Base-by-base conservation (phyloP, 2,888 invertebrate species). In the Glaucopsyche alexis region DNA sequence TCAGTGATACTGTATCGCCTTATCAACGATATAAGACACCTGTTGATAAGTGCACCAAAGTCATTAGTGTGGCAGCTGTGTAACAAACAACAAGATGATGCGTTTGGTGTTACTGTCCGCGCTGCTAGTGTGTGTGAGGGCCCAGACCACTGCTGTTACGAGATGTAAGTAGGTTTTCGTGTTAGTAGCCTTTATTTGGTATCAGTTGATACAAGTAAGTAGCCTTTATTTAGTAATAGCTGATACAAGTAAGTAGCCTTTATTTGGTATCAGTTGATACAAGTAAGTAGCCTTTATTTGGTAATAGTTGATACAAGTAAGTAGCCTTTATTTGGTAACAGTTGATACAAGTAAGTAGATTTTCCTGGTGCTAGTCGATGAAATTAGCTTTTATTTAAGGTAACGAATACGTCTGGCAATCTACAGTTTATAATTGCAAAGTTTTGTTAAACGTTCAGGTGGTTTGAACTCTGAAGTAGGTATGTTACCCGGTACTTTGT, bases 21-120 rank as follows among this genome's bases (percentile, higher is more conserved):
- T 45, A 67, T 45, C 47, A 47, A 47, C 14, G 49, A 29, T 49
- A 69, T 9, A 16, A 45, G 7, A 38, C 69, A 69, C 69, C 69
- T 69, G 69, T 69, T 69, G 69, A 69, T 69, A 49, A 69, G 67
- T 7, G 19, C 13, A 7, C 11, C 1, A 0, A 29, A 19, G 69
- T 47, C 13, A 29, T 19, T 7, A 29, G 47, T 47, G 29, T 66
- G n/a, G 7, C 42, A 66, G 38, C 42, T 5, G 7, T 8, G 42
- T 29, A 4, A 47, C n/a, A 49, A 14, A 11, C 29, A 19, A 1
- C 69, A 67, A 67, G 3, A 69, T 69, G 69, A 29, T 69, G 69
- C 14, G 11, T 13, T 19, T 69, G 13, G 69, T 69, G 11, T 8
- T 69, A 49, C 38, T 69, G 69, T 69, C 69, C 2, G 69, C 67